Evolutionary conservation across 2,113 vertebrate genomes (phyloP), one percentile per base, ranked within the genome.

Genomic region (Anas platyrhynchos): DNA sequence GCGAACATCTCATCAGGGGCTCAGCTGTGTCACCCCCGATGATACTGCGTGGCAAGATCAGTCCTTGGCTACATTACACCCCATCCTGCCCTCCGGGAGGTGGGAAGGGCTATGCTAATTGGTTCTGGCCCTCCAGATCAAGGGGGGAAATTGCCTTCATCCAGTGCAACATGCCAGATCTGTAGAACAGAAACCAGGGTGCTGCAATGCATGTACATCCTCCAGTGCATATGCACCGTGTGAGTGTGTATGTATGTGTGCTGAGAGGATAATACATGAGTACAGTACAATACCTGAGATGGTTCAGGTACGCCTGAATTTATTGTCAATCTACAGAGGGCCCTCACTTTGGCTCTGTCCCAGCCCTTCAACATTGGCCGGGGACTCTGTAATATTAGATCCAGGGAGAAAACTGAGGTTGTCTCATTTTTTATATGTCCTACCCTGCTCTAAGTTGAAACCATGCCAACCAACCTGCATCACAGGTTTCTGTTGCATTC

Each of bases 21-120:
- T 95, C 95, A 93, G 92, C 93, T 96, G 94, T 97, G 97, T 97
- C 97, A 93, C 89, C 95, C 94, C 68, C 38, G 29, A 97, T 96
- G 96, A 96, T 93, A 65, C 2, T 61, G 63, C 18, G 0, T 46
- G 41, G 92, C 44, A 77, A 97, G 96, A 96, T 98, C 96, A 97
- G 94, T 94, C 77, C 3, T 88, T 94, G 95, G 87, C 93, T 97
- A 84, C 85, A 83, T 98, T 97, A 97, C 96, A 97, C 94, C 79
- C 81, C 25, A 29, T 77, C 61, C 88, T 95, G 87, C 63, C 96
- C 89, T 43, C 71, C 21, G 82, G 85, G 36, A 56, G 66, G 65
- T 63, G 82, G 90, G 92, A 83, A 89, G 93, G 91, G 32, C 91
- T 93, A 92, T 86, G 86, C 67, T 95, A 93, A 96, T 95, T 82